Evolutionary conservation across 2,888 invertebrate species (phyloP), one percentile per base, ranked within the genome.

Genomic region (Phortica okadai): DNA sequence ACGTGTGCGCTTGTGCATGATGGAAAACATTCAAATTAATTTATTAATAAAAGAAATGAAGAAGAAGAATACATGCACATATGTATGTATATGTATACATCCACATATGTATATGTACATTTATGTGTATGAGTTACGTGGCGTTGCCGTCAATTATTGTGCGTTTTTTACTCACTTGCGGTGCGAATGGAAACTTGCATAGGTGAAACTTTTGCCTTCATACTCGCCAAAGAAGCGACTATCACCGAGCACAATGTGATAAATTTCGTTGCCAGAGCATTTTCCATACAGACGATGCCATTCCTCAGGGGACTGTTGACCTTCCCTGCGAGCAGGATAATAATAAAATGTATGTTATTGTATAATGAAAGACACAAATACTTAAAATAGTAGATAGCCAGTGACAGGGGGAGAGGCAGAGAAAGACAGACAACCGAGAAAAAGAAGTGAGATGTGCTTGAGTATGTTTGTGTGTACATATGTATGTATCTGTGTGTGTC

Each of bases 251-350:
- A 96, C 95, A 83, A 99, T 99, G 92, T 99, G 98, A 93, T 99
- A 99, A 89, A 99, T 99, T 93, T 99, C 99, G 92, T 99, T 99
- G 83, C 99, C 99, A 1, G 99, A 99, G 92, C 99, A 99, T 91
- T 97, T 96, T 21, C 99, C 99, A 91, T 99, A 99, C n/a, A 98
- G 93, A 74, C 97, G 94, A 92, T 99, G 99, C 99, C 99, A 99
- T 92, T 99, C 98, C 92, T 99, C 99, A 59, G 96, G 96, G 69
- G 91, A 92, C 77, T 92, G 92, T 81, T 92, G 92, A 44, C 92
- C 92, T 84, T 92, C 92, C 79, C 92, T 92, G 76, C 6, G 54
- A 59, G 75, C 16, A 6, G 50, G 14, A 56, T 42, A 42, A 16
- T n/a, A 67, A 42, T 33, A 67, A 66, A 50, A 44, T 54, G 7